Evolutionary conservation across 2,797 vertebrate genomes (phyloP).

Genomic region (Eidolon dupreanum): DNA sequence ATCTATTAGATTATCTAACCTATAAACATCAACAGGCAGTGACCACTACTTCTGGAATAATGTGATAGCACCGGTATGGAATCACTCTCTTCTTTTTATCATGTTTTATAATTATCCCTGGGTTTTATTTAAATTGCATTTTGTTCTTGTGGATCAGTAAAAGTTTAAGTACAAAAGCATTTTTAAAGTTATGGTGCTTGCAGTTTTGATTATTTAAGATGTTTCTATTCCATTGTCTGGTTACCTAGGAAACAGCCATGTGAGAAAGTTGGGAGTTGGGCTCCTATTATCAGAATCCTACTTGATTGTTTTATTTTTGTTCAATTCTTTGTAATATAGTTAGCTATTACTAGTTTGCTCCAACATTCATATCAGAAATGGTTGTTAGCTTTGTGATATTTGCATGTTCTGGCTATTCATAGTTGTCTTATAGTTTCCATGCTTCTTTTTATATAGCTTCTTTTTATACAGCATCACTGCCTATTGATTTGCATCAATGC

Average conservation of each 20-base stretch:
- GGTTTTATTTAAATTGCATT: conserved; percentile 59
- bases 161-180: not conserved
- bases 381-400: not conserved
- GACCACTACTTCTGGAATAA: not conserved
- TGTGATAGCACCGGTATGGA: not conserved
- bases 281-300: conserved; percentile 14
- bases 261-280: not conserved
- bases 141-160: conserved; percentile 10
- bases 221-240: not conserved
- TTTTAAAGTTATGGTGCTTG: not conserved
- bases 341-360: not conserved
- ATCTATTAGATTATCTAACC: not conserved
- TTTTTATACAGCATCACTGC: conserved; percentile 1
- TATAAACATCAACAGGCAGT: not conserved
- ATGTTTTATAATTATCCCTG: conserved; percentile 19
- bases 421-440: not conserved
- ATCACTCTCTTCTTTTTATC: not conserved
- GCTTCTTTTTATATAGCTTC: not conserved
- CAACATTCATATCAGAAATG: not conserved
- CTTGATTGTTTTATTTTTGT: not conserved
- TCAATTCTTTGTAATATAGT: not conserved
- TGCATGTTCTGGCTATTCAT: not conserved
- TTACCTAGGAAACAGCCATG: conserved; percentile 74
- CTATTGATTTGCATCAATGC: conserved; percentile 16
- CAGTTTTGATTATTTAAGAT: conserved; percentile 46